These are phyloP conservation scores for Heliconius eleuchia DNA, from an alignment of 1,140 invertebrate species.

Conservation along the genomic window DNA sequence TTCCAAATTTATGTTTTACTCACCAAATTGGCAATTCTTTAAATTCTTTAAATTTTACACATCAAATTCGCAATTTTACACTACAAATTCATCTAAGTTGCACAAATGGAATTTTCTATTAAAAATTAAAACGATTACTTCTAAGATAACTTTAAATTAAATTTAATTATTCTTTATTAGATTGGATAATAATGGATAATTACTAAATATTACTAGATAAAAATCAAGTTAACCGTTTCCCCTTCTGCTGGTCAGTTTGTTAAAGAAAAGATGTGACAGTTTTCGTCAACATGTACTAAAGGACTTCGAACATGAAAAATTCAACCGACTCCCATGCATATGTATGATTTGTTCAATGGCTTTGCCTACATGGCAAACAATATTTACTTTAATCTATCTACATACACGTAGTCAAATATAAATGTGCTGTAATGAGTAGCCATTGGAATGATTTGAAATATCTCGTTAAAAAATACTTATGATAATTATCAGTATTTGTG, in stretches of 20 bases:
- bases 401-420: constrained; percentile 38
- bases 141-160: too few relatives aligned
- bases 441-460: constrained; percentile 6
- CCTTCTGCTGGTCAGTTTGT: neutral
- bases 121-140: too few relatives aligned
- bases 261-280: constrained; percentile 57
- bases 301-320: constrained; percentile 59
- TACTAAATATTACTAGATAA: neutral
- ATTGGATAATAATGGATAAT: too few relatives aligned
- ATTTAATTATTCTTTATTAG: too few relatives aligned
- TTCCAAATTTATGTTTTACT: too few relatives aligned
- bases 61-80: too few relatives aligned
- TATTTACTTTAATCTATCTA: constrained; percentile 51
- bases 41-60: too few relatives aligned
- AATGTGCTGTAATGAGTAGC: constrained; percentile 25
- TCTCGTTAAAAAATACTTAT: neutral
- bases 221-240: neutral
- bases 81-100: too few relatives aligned
- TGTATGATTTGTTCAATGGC: constrained; percentile 74
- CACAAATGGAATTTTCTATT: too few relatives aligned
- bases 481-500: neutral
- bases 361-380: constrained; percentile 56
- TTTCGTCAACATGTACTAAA: constrained; percentile 70
- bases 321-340: constrained; percentile 71
- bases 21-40: too few relatives aligned